Percentiles rank a stretch among this genome's conserved stretches.
These are phyloP conservation scores for Drosophila gunungcola DNA, from an alignment of 1,140 invertebrate genomes.

Conservation along the genomic window DNA sequence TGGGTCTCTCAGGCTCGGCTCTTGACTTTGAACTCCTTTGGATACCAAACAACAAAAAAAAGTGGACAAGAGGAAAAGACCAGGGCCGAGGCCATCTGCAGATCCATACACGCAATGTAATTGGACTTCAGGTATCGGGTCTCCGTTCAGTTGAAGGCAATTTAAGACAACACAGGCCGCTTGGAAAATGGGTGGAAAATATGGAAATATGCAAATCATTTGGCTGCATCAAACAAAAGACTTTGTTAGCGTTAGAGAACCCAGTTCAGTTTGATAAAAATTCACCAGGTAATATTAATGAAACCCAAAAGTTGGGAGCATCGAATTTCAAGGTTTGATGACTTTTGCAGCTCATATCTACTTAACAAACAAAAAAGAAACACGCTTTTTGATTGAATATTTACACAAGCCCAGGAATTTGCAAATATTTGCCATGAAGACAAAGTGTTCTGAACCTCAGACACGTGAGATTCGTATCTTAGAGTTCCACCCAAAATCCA, in stretches of 20 bases:
- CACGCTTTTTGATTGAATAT: slow-evolving; percentile 36
- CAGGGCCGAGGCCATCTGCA: slow-evolving; percentile 20
- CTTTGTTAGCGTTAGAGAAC: slow-evolving; percentile 49
- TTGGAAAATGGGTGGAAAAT: slow-evolving; percentile 44
- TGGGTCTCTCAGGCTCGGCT: slow-evolving; percentile 60
- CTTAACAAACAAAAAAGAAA: slow-evolving; percentile 25
- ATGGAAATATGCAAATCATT: slow-evolving; percentile 81
- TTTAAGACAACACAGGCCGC: slow-evolving; percentile 30
- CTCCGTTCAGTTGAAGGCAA: slow-evolving; percentile 46
- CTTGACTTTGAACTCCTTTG: slow-evolving; percentile 73
- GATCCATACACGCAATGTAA: slow-evolving; percentile 67
- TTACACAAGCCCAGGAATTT: slow-evolving; percentile 28
- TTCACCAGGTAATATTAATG: slow-evolving; percentile 22
- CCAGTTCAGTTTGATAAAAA: neutral
- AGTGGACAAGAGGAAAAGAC: neutral
- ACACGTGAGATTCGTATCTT: slow-evolving; percentile 25
- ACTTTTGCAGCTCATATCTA: slow-evolving; percentile 47
- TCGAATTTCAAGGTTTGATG: slow-evolving; percentile 5
- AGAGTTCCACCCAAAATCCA: slow-evolving; percentile 17
- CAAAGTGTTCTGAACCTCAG: neutral
- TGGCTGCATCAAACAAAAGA: slow-evolving; percentile 69
- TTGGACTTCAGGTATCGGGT: slow-evolving; percentile 47
- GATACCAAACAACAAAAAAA: slow-evolving; percentile 4
- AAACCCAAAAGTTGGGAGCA: slow-evolving; percentile 4
- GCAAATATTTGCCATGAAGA: slow-evolving; percentile 6